Base-by-base conservation (phyloP, 1,140 invertebrate species). In the Mamestra configurata region DNA sequence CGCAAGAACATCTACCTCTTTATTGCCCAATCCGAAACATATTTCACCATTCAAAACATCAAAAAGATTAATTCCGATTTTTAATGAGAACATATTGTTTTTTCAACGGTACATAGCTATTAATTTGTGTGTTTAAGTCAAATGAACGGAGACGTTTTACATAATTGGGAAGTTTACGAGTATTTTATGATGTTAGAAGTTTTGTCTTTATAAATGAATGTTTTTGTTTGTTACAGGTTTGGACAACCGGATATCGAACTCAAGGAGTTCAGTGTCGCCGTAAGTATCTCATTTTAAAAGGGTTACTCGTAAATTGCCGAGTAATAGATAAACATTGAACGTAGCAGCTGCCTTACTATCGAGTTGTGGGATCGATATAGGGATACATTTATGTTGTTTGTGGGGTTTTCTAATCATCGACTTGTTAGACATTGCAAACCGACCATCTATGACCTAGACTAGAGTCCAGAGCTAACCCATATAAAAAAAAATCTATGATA, bases 211-310 rank as follows among this genome's bases (percentile, higher is more conserved):
- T 75, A 59, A 55, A 68, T 59, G 66, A 61, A 82, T 75, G 24
- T 79, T 24, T 81, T 80, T 85, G 81, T 71, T 88, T 81, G 84
- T 90, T 89, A 13, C 91, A 94, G 92, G 90, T 88, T 81, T 94
- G 40, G 91, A 93, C 84, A 93, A 92, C 80, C 91, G 91, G 90
- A 92, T 94, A 94, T 88, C 92, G 71, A 91, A 90, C 79, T 90
- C 92, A 37, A 88, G 92, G 80, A 91, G 86, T 89, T 93, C 92
- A 43, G 89, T 88, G 6, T 94, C 92, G 27, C 91, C 90, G 92
- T 94, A 81, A 94, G 91, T 93, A 85, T 22, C 51, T 7, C 11
- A 55, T 55, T 55, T 55, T 55, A 55, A 11, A 55, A 55, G 51
- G 51, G 51, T 55, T 24, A 8, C 11, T 22, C n/a, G 6, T 53